Evolutionary conservation across 2,113 vertebrate genomes (phyloP).

Genomic region (Ahaetulla prasina): DNA sequence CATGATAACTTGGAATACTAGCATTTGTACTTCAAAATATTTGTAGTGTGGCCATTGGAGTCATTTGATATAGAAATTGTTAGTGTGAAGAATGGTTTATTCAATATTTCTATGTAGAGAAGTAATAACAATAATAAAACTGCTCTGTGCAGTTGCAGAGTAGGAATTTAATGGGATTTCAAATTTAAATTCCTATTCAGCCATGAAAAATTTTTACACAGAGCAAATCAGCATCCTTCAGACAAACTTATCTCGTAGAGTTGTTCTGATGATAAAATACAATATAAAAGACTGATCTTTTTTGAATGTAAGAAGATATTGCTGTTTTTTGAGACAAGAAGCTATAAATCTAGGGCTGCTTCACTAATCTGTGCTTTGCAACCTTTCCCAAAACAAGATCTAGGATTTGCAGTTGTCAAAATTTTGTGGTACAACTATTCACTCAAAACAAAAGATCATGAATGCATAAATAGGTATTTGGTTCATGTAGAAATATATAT

Average conservation of each 20-base stretch:
- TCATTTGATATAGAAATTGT: not conserved
- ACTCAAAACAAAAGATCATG: not conserved
- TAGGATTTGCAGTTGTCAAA: not conserved
- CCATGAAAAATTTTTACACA: not conserved
- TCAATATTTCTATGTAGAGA: not conserved
- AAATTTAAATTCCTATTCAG: not conserved
- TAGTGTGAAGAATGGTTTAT: not conserved
- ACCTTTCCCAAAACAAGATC: not conserved
- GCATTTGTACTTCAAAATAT: not conserved
- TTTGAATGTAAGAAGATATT: not conserved
- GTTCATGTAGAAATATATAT: not conserved
- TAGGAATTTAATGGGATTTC: not conserved
- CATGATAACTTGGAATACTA: not conserved
- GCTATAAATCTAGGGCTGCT: not conserved
- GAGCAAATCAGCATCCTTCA: not conserved
- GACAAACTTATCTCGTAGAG: not conserved
- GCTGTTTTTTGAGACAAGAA: not conserved
- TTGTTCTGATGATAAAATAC: not conserved
- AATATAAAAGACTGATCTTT: not conserved
- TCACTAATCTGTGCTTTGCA: not conserved
- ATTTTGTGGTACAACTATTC: not conserved
- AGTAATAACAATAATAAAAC: not conserved
- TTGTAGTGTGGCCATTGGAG: not conserved
- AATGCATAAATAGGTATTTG: not conserved
- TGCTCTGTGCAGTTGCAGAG: not conserved